A percentile compares a stretch with the other conserved stretches of the same genome.
These are phyloP conservation scores for Campylomormyrus numenius DNA, from an alignment of 2,113 vertebrate species.

Conservation along the genomic window DNA sequence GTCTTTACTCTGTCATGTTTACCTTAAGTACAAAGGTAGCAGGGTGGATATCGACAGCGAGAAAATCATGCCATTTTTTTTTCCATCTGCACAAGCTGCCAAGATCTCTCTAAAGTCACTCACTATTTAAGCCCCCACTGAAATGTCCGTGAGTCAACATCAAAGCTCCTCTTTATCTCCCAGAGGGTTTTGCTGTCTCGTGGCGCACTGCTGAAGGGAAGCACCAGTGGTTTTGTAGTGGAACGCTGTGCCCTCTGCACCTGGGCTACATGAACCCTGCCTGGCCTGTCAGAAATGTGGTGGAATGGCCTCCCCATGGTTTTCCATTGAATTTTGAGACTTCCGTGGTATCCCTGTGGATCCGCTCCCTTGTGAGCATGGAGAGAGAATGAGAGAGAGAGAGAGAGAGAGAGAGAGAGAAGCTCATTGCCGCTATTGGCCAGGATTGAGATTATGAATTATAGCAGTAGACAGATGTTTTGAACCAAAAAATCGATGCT, in stretches of 20 bases:
- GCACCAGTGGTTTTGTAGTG: background rate
- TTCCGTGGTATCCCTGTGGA: background rate
- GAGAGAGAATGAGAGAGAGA: background rate
- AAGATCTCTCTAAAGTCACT: conserved; percentile 15
- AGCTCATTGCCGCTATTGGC: background rate
- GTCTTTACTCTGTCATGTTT: conserved; percentile 32
- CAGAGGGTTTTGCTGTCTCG: background rate
- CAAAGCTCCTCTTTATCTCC: background rate
- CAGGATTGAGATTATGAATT: background rate
- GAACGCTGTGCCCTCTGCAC: background rate
- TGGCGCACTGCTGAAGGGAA: background rate
- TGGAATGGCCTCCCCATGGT: background rate
- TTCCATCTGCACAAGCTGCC: conserved; percentile 22
- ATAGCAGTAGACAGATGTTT: conserved; percentile 14
- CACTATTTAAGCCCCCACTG: conserved; percentile 9
- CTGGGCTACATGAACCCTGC: too few species aligned
- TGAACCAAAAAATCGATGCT: background rate
- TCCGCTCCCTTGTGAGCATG: background rate
- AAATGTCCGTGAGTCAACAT: background rate
- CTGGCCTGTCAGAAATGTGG: background rate
- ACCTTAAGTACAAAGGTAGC: conserved; percentile 30
- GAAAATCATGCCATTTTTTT: conserved; percentile 17
- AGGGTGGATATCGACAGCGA: conserved; percentile 24
- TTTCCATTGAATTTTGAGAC: background rate
- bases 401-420: background rate